phyloP scores from a whole-genome alignment of 2,113 vertebrate genomes.

The Sula dactylatra region DNA sequence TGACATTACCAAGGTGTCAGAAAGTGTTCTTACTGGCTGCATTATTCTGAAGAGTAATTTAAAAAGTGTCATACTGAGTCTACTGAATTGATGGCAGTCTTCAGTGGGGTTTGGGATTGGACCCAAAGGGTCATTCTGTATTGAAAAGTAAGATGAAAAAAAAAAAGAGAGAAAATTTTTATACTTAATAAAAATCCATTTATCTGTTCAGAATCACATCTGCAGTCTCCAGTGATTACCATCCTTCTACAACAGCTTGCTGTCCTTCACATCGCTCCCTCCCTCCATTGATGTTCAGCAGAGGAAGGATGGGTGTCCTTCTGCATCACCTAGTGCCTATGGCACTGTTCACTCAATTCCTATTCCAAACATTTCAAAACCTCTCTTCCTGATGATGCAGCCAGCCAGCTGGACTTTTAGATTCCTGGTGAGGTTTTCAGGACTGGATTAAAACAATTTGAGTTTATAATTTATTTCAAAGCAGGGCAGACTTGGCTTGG shows the following conservation, averaged over 20 bases:
- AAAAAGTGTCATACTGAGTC: not conserved
- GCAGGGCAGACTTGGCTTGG: constrained; percentile 29
- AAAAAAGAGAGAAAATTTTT: not conserved
- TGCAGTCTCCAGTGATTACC: not conserved
- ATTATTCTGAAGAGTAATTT: not conserved
- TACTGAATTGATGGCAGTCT: not conserved
- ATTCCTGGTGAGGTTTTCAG: not conserved
- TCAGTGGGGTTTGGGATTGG: not conserved
- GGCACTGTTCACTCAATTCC: not conserved
- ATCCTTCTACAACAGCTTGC: not conserved
- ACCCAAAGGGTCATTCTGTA: not conserved
- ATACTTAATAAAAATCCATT: not conserved
- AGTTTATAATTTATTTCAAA: constrained; percentile 54
- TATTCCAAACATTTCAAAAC: not conserved
- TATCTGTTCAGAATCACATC: not conserved
- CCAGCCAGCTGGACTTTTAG: not conserved
- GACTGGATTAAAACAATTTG: not conserved
- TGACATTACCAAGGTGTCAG: not conserved
- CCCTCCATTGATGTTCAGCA: not conserved
- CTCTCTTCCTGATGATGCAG: not conserved
- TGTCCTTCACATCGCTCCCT: not conserved
- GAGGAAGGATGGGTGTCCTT: not conserved
- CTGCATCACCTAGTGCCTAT: not conserved
- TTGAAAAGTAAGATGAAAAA: not conserved
- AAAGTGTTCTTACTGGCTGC: not conserved